These are phyloP conservation scores for Carposina sasakii DNA, from an alignment of 1,140 invertebrate species.

Conservation along the genomic window DNA sequence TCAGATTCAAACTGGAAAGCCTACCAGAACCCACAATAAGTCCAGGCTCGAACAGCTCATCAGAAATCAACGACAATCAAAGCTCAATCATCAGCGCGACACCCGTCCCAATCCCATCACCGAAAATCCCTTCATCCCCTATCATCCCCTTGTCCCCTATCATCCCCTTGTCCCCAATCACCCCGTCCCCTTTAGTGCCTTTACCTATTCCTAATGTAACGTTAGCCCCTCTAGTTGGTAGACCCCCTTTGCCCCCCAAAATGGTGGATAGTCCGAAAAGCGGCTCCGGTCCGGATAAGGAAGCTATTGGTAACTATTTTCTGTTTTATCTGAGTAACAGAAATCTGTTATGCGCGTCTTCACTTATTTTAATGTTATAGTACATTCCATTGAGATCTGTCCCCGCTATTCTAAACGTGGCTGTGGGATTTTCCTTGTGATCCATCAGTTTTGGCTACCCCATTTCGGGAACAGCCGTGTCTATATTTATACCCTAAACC, in stretches of 20 bases:
- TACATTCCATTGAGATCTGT: too few species aligned
- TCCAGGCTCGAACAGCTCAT: slow-evolving; percentile 65
- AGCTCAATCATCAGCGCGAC: slow-evolving; percentile 55
- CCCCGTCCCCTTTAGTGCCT: slow-evolving; percentile 10
- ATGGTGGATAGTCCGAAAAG: slow-evolving; percentile 49
- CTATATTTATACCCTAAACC: too few species aligned
- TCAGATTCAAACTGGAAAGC: slow-evolving; percentile 65
- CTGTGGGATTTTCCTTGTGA: too few species aligned
- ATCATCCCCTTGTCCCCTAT: slow-evolving; percentile 21
- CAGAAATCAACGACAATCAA: slow-evolving; percentile 59
- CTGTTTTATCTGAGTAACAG: too few species aligned
- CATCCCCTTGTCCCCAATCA: slow-evolving; percentile 17
- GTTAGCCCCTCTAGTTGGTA: slow-evolving; percentile 39
- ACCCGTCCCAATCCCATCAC: slow-evolving; percentile 13
- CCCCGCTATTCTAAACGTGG: too few species aligned
- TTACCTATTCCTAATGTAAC: slow-evolving; percentile 31
- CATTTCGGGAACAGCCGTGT: too few species aligned
- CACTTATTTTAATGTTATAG: too few species aligned
- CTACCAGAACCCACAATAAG: slow-evolving; percentile 57
- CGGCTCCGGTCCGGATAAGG: slow-evolving; percentile 39
- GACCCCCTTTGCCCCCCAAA: slow-evolving; percentile 46
- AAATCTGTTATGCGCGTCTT: too few species aligned
- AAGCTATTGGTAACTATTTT: slow-evolving; percentile 42
- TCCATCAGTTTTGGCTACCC: too few species aligned
- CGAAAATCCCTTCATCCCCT: slow-evolving; percentile 24